Conservation (phyloP, 2,888 invertebrate genomes). For the Serripes groenlandicus region DNA sequence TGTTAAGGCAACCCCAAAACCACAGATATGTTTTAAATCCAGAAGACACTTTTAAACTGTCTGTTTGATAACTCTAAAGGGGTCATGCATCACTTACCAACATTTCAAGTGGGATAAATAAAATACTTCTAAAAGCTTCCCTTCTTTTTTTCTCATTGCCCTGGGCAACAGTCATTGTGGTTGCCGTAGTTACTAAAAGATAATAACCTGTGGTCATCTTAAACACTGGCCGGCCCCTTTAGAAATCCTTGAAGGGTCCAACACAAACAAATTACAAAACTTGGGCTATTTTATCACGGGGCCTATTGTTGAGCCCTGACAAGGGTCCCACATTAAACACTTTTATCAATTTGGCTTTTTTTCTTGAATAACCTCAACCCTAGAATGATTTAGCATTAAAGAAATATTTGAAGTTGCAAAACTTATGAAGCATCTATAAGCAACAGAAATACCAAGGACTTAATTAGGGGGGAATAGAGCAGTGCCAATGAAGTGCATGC, state of each 20-base stretch:
- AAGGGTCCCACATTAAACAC: conserved; percentile 11
- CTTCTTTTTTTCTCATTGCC: conserved; percentile 23
- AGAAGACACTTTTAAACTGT: conserved; percentile 12
- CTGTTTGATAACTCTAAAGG: conserved; percentile 10
- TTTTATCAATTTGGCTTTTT: no score
- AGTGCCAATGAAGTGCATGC: no score
- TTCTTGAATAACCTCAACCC: no score
- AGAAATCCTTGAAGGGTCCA: conserved; percentile 37
- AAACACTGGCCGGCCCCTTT: conserved; percentile 8
- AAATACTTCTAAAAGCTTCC: conserved; percentile 16
- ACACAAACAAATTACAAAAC: conserved; percentile 51
- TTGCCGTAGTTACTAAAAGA: conserved; percentile 29
- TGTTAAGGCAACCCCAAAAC: conserved; percentile 17
- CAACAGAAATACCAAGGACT: no score
- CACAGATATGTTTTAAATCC: conserved; percentile 21
- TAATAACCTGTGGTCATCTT: conserved; percentile 23
- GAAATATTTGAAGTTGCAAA: no score
- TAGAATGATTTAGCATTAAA: no score
- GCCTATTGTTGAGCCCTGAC: neutral
- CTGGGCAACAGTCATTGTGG: conserved; percentile 24
- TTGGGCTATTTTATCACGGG: conserved; percentile 13
- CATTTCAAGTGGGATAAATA: conserved; percentile 14
- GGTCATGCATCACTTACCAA: conserved; percentile 18
- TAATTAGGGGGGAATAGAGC: no score
- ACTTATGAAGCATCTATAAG: no score